These are phyloP conservation scores for Dicentrarchus labrax DNA, from an alignment of 2,113 vertebrate species.

Conservation along the genomic window DNA sequence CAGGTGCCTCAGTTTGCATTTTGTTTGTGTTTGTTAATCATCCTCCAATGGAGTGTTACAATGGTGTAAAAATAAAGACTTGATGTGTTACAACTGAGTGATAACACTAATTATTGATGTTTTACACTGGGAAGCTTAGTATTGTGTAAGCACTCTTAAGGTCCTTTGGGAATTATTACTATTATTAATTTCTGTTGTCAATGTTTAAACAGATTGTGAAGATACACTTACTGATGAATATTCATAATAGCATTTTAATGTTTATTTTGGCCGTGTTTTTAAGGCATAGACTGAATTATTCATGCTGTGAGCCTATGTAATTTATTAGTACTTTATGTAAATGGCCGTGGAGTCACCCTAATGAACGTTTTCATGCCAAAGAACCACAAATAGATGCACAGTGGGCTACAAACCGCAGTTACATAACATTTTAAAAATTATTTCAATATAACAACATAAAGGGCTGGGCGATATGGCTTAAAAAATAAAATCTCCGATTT, in stretches of 20 bases:
- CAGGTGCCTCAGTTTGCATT: slow-evolving; percentile 55
- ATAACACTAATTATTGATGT: not conserved
- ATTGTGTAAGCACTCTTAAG: not conserved
- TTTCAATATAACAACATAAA: no score
- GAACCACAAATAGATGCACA: not conserved
- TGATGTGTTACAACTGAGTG: slow-evolving; percentile 46
- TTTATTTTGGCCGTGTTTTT: not conserved
- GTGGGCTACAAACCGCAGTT: not conserved
- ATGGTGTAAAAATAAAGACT: slow-evolving; percentile 75
- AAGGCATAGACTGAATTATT: not conserved
- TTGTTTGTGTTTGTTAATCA: slow-evolving; percentile 65
- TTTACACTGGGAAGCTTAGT: not conserved
- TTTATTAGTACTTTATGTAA: not conserved
- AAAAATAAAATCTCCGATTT: no score
- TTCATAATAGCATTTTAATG: no score
- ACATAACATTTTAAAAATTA: no score
- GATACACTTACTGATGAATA: no score
- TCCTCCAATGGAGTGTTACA: slow-evolving; percentile 66
- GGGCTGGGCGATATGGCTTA: no score
- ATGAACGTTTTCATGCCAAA: not conserved
- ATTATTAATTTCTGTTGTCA: not conserved
- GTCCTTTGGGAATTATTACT: not conserved
- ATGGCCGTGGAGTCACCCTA: not conserved
- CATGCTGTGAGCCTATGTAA: not conserved
- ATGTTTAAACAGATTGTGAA: not conserved